phyloP scores from a whole-genome alignment of 1,140 invertebrate species.

The Dufourea novaeangliae region DNA sequence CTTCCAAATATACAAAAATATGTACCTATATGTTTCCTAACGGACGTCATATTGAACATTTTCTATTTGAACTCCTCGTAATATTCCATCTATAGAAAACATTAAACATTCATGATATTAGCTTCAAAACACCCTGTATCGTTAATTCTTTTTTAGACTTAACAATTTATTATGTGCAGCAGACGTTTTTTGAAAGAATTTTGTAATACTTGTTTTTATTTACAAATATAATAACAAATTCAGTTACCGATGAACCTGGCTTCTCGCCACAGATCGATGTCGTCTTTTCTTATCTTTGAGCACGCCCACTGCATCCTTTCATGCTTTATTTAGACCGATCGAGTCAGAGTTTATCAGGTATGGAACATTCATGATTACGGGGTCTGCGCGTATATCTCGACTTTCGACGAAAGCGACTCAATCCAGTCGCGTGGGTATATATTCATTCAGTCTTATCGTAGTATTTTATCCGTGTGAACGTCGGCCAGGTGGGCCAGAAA shows the following conservation, averaged over 20 bases:
- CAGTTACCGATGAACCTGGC: not conserved
- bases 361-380: constrained; percentile 38
- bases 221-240: not conserved
- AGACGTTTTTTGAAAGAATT: too few species aligned
- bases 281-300: not conserved
- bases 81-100: too few species aligned
- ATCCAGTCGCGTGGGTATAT: constrained; percentile 8
- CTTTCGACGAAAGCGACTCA: constrained; percentile 33
- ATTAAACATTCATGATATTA: too few species aligned
- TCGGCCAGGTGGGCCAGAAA: constrained; percentile 6
- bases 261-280: not conserved
- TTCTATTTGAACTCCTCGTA: too few species aligned
- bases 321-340: constrained; percentile 23
- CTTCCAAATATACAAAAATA: too few species aligned
- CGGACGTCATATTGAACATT: too few species aligned
- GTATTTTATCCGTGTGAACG: constrained; percentile 17
- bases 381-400: not conserved
- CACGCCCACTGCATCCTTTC: constrained; percentile 1
- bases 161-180: too few species aligned
- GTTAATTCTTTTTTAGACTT: too few species aligned
- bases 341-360: constrained; percentile 50
- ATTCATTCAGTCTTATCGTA: constrained; percentile 35
- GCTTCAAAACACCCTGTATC: too few species aligned
- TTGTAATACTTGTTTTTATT: not conserved
- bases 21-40: too few species aligned